Base-by-base conservation (phyloP, 2,888 invertebrate genomes). In the Ophioninae sp. region DNA sequence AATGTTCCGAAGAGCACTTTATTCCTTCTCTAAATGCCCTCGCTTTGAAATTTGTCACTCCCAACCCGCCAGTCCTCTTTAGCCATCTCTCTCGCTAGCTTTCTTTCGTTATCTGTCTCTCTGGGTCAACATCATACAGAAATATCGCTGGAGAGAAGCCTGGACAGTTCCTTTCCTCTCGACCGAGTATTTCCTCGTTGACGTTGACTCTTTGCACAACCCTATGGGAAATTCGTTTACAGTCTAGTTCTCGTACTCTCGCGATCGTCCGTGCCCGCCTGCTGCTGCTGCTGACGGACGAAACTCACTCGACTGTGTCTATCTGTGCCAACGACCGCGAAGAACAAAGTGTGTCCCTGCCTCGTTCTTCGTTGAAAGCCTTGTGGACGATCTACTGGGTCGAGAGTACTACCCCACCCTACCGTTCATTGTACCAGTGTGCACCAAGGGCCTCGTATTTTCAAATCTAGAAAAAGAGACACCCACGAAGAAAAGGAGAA, bases 351-450 rank as follows among this genome's bases (percentile, higher is more conserved):
- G 75, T 58, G 51, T 41, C 73, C 41, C 65, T 6, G 41, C 9
- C 13, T 59, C 65, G 56, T 51, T 81, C 72, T 75, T 76, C 76
- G 72, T 72, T 73, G 56, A 56, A 56, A 59, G 63, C 71, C 71
- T 74, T 78, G 64, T 51, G 74, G 56, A 39, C 77, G 86, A 86
- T 88, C 86, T 65, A 88, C 77, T 89, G 85, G 90, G 88, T 89
- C 89, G 88, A 89, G 89, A 88, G 80, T 51, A 5, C 51, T 51
- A 5, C 51, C 51, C 51, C 39, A 30, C 30, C 6, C 17, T 59
- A 82, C 83, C 83, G 80, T 51, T 82, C 65, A 71, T 78, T 51
- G 77, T 78, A 69, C 44, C 22, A 13, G 58, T 58, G 75, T 22
- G 58, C 65, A 75, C 79, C 74, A 37, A 82, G 82, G 68, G 74